phyloP scores from a whole-genome alignment of 2,113 vertebrate species.

The Vulpes lagopus region DNA sequence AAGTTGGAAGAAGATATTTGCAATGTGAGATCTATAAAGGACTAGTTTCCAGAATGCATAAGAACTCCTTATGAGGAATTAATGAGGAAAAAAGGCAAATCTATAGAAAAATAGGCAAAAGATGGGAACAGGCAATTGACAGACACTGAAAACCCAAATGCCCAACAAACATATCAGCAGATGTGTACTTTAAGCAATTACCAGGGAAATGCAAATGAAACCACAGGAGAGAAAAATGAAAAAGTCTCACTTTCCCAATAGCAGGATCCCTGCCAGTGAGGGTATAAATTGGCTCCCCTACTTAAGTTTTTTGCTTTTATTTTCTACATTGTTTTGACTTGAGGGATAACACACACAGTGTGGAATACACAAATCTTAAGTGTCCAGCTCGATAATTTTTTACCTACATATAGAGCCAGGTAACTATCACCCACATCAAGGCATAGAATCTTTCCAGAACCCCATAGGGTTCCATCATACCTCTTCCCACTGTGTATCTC shows the following conservation, averaged over 20 bases:
- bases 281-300: background rate
- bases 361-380: background rate
- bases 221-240: background rate
- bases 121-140: background rate
- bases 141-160: background rate
- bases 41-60: background rate
- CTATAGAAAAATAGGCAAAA: constrained; percentile 7
- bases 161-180: background rate
- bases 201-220: background rate
- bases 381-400: background rate
- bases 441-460: background rate
- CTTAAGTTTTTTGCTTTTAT: background rate
- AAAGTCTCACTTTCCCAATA: background rate
- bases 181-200: background rate
- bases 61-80: background rate
- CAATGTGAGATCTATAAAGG: background rate
- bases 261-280: background rate
- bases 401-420: background rate
- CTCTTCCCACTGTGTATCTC: background rate
- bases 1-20: background rate
- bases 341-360: background rate
- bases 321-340: background rate
- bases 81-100: background rate
- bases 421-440: background rate
- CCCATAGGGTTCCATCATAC: background rate